Percentiles rank a stretch among this genome's conserved stretches.
phyloP scores from a whole-genome alignment of 2,888 invertebrate genomes.

The Barypeithes pellucidus region DNA sequence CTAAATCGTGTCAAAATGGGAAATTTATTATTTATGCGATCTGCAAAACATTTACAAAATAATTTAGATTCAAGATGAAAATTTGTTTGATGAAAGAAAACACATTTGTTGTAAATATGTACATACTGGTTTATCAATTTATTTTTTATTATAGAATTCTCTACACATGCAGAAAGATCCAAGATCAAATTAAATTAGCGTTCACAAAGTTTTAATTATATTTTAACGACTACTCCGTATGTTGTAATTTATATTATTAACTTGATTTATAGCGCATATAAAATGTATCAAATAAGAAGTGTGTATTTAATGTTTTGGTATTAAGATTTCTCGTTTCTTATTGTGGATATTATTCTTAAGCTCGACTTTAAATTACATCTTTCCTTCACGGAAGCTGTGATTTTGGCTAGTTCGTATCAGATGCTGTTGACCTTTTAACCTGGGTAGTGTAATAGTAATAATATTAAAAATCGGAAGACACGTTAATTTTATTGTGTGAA shows the following conservation, averaged over 20 bases:
- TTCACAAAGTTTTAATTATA: slow-evolving; percentile 9
- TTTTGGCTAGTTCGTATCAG: not conserved
- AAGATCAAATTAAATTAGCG: not conserved
- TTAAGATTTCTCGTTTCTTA: not conserved
- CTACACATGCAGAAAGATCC: not conserved
- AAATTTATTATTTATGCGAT: too few species aligned
- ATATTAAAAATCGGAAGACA: too few species aligned
- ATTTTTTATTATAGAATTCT: not conserved
- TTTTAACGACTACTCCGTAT: slow-evolving; percentile 18
- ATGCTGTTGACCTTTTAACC: not conserved
- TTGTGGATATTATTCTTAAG: not conserved
- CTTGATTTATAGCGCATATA: not conserved
- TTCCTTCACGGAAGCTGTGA: not conserved
- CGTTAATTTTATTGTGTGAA: too few species aligned
- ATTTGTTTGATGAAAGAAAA: too few species aligned
- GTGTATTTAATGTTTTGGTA: not conserved
- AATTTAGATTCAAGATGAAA: too few species aligned
- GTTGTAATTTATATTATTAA: slow-evolving; percentile 34
- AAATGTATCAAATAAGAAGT: not conserved
- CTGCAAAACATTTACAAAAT: too few species aligned
- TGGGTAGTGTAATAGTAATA: not conserved
- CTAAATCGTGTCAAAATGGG: too few species aligned
- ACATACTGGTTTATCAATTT: not conserved
- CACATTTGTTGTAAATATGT: too few species aligned
- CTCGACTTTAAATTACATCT: not conserved